Base-by-base conservation (phyloP, 2,888 invertebrate genomes). In the Tipula confusa region DNA sequence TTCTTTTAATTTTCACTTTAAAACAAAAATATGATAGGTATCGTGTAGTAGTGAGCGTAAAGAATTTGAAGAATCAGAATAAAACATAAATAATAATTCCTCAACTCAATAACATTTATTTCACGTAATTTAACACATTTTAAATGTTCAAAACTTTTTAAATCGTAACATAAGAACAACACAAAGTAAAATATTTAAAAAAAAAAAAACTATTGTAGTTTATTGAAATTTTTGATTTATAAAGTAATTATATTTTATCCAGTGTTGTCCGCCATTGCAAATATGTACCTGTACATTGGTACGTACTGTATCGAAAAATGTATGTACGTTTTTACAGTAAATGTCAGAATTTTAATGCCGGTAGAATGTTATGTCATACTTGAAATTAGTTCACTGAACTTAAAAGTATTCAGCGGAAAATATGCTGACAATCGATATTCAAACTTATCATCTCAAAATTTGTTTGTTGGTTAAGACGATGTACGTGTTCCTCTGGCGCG, bases 221-320 rank as follows among this genome's bases (percentile, higher is more conserved):
- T n/a, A 43, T 64, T 64, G 64, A 24, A 64, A 64, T 64, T 64
- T n/a, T 64, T 64, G 9, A 64, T 24, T 24, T 64, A 64, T 24
- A 64, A 64, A 64, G 24, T 64, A 64, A 33, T 36, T 82, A 29
- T 82, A 82, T 33, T 82, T 82, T 82, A 82, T 82, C 82, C 82
- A 82, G 82, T 82, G 38, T n/a, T n/a, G n/a, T 33, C 82, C 82
- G 82, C 82, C 82, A 82, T 82, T 82, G 82, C 82, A 82, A 82
- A 36, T 82, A 18, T 82, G 15, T 80, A 80, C 80, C 80, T 80
- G 80, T 29, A 29, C 29, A 31, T 80, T 29, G 31, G 31, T 5
- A 80, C 24, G 64, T 24, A 64, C 64, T 64, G 64, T 64, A 64
- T 24, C 7, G 24, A 24, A 64, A 64, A 24, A 64, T 18, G 15